Evolutionary conservation across 2,888 invertebrate genomes (phyloP), one percentile per base, ranked within the genome.

Genomic region (Apamea sordens): DNA sequence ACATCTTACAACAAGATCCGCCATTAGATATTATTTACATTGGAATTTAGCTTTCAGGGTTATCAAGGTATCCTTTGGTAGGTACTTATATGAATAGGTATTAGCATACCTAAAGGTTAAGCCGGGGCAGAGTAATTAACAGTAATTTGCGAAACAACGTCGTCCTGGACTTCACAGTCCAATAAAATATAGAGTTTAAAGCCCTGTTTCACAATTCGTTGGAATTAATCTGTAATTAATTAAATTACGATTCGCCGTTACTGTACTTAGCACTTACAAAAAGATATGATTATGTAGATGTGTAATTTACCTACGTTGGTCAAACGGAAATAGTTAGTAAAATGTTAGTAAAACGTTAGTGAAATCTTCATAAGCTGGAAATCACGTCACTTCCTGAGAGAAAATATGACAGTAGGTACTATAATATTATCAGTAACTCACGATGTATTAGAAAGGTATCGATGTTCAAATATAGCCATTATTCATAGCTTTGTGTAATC

Each of bases 81-180:
- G 53, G 28, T 24, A 28, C 1, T 18, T 63, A 32, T 24, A 56
- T 15, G 1, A 56, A 69, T 64, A 47, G 6, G 15, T 70, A 81
- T 70, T 69, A 41, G 59, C 67, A 77, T 78, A 24, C 10, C 56
- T n/a, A 77, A 47, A 83, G 83, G 59, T 77, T 71, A 85, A 70
- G 32, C 44, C 36, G 47, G 53, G 64, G 47, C 82, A 71, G 36
- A 36, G 63, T 77, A 74, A 67, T 82, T 76, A 82, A 56, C 64
- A 28, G 70, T 76, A n/a, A 84, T 83, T 81, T 53, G 15, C 56
- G 11, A 59, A 61, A 69, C 28, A 53, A 50, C 36, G 32, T 59
- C 53, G 32, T 61, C 41, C 53, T 76, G 59, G n/a, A 69, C 13
- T 36, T n/a, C 2, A 50, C 11, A 32, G 2, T 59, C 41, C 50